These are phyloP conservation scores for Teleiodes luculella DNA, from an alignment of 2,888 invertebrate species.

Conservation along the genomic window DNA sequence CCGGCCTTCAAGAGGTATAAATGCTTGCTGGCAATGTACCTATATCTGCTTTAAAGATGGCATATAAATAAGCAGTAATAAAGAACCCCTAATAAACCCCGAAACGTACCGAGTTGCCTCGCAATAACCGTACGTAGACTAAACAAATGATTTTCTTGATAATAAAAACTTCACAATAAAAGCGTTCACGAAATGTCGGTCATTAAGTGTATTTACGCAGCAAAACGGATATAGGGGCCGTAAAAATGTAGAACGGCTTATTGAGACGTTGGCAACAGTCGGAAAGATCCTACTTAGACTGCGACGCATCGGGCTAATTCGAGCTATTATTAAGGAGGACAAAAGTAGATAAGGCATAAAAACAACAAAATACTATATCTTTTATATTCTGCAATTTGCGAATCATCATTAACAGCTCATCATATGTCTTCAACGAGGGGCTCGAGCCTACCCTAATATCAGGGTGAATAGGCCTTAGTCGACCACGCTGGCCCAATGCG, in stretches of 20 bases:
- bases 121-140: constrained; percentile 75
- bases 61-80: constrained; percentile 67
- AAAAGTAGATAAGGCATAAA: constrained; percentile 39
- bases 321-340: constrained; percentile 33
- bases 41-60: constrained; percentile 52
- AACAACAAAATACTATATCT: constrained; percentile 26
- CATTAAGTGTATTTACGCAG: constrained; percentile 77
- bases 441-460: too few species aligned
- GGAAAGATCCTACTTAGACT: constrained; percentile 58
- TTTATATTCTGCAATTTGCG: constrained; percentile 57
- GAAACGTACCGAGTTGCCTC: constrained; percentile 62
- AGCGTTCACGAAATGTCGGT: constrained; percentile 74
- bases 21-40: constrained; percentile 49
- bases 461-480: too few species aligned
- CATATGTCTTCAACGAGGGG: too few species aligned
- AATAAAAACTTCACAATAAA: constrained; percentile 78
- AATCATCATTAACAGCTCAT: too few species aligned
- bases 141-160: constrained; percentile 76
- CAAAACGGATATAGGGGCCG: constrained; percentile 73
- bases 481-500: too few species aligned
- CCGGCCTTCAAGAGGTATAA: constrained; percentile 46
- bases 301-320: constrained; percentile 56
- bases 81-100: constrained; percentile 73
- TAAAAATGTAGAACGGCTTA: constrained; percentile 73
- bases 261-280: constrained; percentile 72